Conservation (phyloP, 2,888 invertebrate species). For the Eupithecia pulchellata region DNA sequence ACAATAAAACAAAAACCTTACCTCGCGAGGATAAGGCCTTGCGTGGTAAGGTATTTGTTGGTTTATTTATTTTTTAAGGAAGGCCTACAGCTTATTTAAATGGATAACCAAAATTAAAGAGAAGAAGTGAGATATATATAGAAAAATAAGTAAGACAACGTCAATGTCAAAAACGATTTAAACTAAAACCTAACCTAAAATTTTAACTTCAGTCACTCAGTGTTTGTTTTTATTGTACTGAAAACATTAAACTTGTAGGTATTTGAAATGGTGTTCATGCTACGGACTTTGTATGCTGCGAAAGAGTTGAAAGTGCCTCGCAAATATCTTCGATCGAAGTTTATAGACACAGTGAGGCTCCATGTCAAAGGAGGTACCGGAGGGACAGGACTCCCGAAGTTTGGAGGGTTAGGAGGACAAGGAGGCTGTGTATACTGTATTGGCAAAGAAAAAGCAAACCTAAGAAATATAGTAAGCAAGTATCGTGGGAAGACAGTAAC, state of each 20-base stretch:
- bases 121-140: no score
- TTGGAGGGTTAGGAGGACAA: constrained; percentile 95
- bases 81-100: no score
- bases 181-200: neutral
- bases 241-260: neutral
- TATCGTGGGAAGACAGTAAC: constrained; percentile 85
- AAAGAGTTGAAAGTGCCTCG: constrained; percentile 81
- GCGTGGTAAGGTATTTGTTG: no score
- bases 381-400: constrained; percentile 89
- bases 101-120: no score
- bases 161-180: no score
- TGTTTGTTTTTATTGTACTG: no score
- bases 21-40: no score
- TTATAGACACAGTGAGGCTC: constrained; percentile 92
- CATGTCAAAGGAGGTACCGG: constrained; percentile 94
- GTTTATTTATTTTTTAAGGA: no score
- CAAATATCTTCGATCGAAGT: constrained; percentile 84
- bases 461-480: constrained; percentile 80
- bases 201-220: no score
- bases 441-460: constrained; percentile 86
- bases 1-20: no score
- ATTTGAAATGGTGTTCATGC: constrained; percentile 79
- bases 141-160: no score
- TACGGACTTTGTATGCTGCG: constrained; percentile 70
- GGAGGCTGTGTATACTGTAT: constrained; percentile 94